Conservation (phyloP, 2,888 invertebrate species). For the Athalia rosae region DNA sequence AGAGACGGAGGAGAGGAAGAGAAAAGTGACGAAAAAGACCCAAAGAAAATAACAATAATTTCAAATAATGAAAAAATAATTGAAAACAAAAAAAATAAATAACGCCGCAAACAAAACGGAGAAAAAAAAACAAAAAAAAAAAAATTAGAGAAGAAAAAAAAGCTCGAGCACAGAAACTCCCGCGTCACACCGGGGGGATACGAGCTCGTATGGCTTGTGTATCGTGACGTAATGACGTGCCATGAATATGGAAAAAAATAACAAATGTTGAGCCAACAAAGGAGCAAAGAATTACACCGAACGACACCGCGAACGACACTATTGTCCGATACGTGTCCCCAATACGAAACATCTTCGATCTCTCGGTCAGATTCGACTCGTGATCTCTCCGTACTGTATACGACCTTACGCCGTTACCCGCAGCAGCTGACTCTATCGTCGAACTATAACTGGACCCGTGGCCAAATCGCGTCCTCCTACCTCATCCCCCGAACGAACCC, state of each 20-base stretch:
- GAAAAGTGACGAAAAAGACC: slow-evolving; percentile 36
- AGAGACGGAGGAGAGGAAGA: slow-evolving; percentile 33
- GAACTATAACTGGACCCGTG: background rate
- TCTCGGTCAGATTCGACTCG: slow-evolving; percentile 44
- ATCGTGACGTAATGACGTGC: slow-evolving; percentile 64
- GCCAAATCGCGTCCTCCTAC: background rate
- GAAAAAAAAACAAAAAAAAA: slow-evolving; percentile 46
- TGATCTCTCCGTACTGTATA: background rate
- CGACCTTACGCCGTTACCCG: background rate
- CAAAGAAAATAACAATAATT: slow-evolving; percentile 37
- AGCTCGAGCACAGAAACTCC: slow-evolving; percentile 3
- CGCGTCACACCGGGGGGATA: slow-evolving; percentile 28
- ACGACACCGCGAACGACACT: slow-evolving; percentile 43
- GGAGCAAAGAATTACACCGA: slow-evolving; percentile 52
- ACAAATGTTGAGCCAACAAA: slow-evolving; percentile 63
- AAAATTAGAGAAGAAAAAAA: background rate
- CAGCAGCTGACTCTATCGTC: background rate
- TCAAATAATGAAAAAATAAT: slow-evolving; percentile 48
- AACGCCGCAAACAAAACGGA: slow-evolving; percentile 46
- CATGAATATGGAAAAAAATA: slow-evolving; percentile 70
- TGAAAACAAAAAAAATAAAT: slow-evolving; percentile 45
- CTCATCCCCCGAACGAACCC: slow-evolving; percentile 9
- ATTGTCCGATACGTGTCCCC: slow-evolving; percentile 45
- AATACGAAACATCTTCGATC: slow-evolving; percentile 45
- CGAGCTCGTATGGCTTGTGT: slow-evolving; percentile 47